A percentile compares a stretch with the other conserved stretches of the same genome.
Conservation (phyloP, 1,140 invertebrate genomes). For the Luehdorfia chinensis region DNA sequence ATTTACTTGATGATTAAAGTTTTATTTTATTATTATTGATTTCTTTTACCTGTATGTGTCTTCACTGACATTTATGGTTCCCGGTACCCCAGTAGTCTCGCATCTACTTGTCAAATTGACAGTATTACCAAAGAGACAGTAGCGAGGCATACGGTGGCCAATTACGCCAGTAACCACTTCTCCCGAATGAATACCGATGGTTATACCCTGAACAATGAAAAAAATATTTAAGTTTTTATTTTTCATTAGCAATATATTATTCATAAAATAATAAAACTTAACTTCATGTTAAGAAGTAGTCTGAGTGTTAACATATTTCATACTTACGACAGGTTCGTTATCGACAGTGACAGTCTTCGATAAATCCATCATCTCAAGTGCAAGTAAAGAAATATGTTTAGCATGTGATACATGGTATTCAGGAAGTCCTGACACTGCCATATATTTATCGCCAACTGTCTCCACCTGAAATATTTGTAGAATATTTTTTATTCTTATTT, state of each 20-base stretch:
- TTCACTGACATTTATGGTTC: conserved; percentile 95
- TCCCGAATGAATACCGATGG: conserved; percentile 97
- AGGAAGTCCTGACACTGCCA: conserved; percentile 98
- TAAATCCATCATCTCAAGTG: conserved; percentile 97
- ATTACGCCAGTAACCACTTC: conserved; percentile 98
- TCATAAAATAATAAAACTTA: no score
- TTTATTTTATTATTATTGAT: conserved; percentile 13
- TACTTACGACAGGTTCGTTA: conserved; percentile 87
- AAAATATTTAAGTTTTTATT: no score
- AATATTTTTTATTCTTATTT: no score
- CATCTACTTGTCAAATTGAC: conserved; percentile 97
- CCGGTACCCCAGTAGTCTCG: conserved; percentile 94
- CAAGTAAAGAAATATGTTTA: conserved; percentile 93
- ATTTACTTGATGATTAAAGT: conserved; percentile 82
- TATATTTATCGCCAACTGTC: conserved; percentile 99
- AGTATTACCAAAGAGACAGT: conserved; percentile 97
- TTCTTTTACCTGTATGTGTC: conserved; percentile 90
- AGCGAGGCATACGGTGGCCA: conserved; percentile 97
- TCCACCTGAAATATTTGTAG: conserved; percentile 90
- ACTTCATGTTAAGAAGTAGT: no score
- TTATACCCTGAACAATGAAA: conserved; percentile 85
- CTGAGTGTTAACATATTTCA: no score
- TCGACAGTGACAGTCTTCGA: conserved; percentile 91
- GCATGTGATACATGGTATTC: conserved; percentile 95
- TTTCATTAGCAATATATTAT: no score